These are phyloP conservation scores for Aythya baeri DNA, from an alignment of 2,113 vertebrate genomes.

Conservation along the genomic window DNA sequence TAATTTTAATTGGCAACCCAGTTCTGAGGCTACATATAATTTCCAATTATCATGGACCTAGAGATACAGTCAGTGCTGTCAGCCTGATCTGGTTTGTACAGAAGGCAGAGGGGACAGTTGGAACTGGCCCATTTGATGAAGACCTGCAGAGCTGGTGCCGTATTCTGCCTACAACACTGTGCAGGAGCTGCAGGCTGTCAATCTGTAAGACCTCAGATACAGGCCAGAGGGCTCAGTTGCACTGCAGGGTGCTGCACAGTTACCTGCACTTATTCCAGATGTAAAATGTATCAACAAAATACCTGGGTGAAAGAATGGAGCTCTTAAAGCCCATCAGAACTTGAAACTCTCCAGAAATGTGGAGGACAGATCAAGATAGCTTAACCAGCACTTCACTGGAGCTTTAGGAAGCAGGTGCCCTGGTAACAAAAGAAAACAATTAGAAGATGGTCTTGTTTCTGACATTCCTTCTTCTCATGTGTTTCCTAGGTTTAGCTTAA, in stretches of 20 bases:
- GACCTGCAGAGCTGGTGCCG: not conserved
- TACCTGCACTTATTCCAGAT: not conserved
- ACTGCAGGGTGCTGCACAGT: accelerated
- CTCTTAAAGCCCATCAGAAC: not conserved
- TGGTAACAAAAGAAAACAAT: not conserved
- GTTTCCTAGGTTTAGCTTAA: not conserved
- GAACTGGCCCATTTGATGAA: not conserved
- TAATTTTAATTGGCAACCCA: not conserved
- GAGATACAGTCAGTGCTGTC: not conserved
- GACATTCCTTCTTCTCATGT: not conserved
- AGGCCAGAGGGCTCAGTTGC: not conserved
- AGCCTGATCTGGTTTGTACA: not conserved
- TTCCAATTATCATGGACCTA: not conserved
- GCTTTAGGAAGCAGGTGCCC: not conserved
- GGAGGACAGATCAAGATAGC: not conserved
- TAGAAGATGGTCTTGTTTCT: not conserved
- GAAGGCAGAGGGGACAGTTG: accelerated
- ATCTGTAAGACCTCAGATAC: not conserved
- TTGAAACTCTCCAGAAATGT: not conserved
- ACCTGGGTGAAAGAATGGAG: not conserved
- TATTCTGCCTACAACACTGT: accelerated
- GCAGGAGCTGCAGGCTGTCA: not conserved
- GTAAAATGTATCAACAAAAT: not conserved
- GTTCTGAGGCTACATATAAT: not conserved
- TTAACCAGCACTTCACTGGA: not conserved